Percentiles rank a stretch among this genome's conserved stretches.
phyloP scores from a whole-genome alignment of 37 sponge, comb jelly and placozoan species.

The Cladorhizidae sp. region DNA sequence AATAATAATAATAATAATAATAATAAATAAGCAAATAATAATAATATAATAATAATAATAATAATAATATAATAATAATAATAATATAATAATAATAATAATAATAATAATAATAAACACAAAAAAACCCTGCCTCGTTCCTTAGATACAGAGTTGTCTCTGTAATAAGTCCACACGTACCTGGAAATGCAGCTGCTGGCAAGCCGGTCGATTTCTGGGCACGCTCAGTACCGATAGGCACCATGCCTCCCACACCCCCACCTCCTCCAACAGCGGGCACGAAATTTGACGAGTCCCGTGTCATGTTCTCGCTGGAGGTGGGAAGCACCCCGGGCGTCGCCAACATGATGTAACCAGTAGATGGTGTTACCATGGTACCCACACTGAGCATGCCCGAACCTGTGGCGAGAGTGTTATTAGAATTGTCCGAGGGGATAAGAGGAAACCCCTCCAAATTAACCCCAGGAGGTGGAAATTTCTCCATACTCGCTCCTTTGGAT shows the following conservation, averaged over 20 bases:
- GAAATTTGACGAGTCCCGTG: neutral
- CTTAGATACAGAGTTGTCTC: too few relatives aligned
- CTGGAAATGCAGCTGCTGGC: constrained; percentile 15
- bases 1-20: too few relatives aligned
- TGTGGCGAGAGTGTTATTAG: neutral
- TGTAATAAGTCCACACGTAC: too few relatives aligned
- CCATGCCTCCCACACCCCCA: neutral
- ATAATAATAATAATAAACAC: too few relatives aligned
- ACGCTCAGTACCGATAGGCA: constrained; percentile 82
- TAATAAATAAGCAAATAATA: too few relatives aligned
- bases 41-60: too few relatives aligned
- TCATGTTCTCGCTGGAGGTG: neutral
- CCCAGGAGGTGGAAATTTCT: neutral
- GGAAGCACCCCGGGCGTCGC: constrained; percentile 14
- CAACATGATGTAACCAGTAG: constrained; percentile 12
- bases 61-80: too few relatives aligned
- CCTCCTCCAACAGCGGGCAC: neutral
- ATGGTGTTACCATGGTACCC: constrained; percentile 11
- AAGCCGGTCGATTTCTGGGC: constrained; percentile 46
- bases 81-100: neutral
- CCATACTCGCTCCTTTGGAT: neutral
- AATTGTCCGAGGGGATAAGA: neutral
- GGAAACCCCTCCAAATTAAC: neutral
- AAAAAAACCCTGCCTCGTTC: too few relatives aligned
- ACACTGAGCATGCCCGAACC: neutral